Evolutionary conservation across 2,113 vertebrate genomes (phyloP).

Genomic region (Machaerirhynchus nigripectus): DNA sequence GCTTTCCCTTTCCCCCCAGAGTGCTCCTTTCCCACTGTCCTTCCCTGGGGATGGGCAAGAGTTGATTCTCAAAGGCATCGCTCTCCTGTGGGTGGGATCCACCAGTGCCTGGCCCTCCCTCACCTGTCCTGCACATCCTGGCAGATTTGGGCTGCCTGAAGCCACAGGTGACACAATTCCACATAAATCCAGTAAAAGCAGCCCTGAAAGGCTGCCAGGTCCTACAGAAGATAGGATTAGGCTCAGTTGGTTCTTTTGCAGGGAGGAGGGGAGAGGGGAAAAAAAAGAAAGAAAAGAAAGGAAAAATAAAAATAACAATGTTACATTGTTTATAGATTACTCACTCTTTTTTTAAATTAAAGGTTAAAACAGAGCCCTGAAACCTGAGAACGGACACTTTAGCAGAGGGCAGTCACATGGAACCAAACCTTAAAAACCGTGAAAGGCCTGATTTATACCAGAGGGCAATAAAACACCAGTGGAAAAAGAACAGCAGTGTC

Average conservation of each 20-base stretch:
- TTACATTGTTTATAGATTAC: not conserved
- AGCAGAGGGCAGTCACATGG: not conserved
- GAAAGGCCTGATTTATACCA: not conserved
- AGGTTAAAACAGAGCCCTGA: not conserved
- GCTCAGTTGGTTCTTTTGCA: not conserved
- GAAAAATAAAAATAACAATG: not conserved
- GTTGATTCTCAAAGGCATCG: not conserved
- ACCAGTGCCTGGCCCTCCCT: rapidly evolving
- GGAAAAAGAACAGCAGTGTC: not conserved
- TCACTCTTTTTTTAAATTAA: not conserved
- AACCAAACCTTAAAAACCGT: not conserved
- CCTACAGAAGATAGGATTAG: not conserved
- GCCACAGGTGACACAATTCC: not conserved
- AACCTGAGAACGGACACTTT: not conserved
- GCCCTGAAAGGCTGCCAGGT: not conserved
- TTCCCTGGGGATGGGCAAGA: not conserved
- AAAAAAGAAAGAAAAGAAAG: no score
- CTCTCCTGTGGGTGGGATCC: not conserved
- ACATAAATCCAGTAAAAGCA: not conserved
- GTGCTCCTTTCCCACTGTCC: not conserved
- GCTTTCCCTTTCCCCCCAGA: not conserved
- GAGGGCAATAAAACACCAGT: not conserved
- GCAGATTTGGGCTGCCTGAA: not conserved
- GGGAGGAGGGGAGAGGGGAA: not conserved
- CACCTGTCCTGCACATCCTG: not conserved